Evolutionary conservation across 2,888 invertebrate genomes (phyloP).

Genomic region (Parnassius orleans): DNA sequence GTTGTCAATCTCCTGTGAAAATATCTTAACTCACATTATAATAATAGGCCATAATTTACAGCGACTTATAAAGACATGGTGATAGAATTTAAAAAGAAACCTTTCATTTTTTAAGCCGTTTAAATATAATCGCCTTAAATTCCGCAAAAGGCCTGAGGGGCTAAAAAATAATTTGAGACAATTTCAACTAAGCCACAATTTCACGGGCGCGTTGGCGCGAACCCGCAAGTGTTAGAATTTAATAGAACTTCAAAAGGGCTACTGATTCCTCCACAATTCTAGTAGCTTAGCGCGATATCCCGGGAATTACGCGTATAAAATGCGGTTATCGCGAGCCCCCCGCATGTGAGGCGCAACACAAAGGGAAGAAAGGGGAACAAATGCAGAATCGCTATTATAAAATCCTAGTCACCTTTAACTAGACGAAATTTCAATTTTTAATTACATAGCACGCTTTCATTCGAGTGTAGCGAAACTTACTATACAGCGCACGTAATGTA

Average conservation of each 20-base stretch:
- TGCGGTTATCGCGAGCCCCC: constrained; percentile 70
- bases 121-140: constrained; percentile 32
- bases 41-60: too few species aligned
- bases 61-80: too few species aligned
- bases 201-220: constrained; percentile 75
- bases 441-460: constrained; percentile 49
- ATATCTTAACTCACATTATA: too few species aligned
- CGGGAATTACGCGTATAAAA: constrained; percentile 78
- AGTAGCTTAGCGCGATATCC: constrained; percentile 79
- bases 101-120: too few species aligned
- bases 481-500: constrained; percentile 40
- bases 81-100: too few species aligned
- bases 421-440: constrained; percentile 36
- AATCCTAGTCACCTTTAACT: not conserved
- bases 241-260: constrained; percentile 80
- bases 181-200: constrained; percentile 78
- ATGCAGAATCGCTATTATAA: constrained; percentile 29
- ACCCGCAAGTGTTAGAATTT: constrained; percentile 76
- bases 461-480: constrained; percentile 35
- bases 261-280: constrained; percentile 79
- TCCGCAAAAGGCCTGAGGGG: constrained; percentile 35
- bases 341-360: constrained; percentile 34
- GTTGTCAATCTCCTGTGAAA: too few species aligned
- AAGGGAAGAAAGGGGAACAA: constrained; percentile 36
- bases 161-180: constrained; percentile 65